Percentiles rank a stretch among this genome's conserved stretches.
Conservation (phyloP, 2,113 vertebrate species). For the Phyllostomus discolor region DNA sequence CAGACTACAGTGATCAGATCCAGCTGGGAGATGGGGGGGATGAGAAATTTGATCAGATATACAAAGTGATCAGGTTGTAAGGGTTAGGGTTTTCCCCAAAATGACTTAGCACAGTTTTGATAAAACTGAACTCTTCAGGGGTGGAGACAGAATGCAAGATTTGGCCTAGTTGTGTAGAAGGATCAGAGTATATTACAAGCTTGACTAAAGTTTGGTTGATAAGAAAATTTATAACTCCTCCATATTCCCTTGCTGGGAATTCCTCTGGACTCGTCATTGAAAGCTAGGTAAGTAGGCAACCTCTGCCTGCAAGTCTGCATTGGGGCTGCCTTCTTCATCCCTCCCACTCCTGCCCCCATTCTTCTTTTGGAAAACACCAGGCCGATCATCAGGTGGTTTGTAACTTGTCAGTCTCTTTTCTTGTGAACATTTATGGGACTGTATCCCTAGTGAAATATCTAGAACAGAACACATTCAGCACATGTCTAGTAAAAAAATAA, state of each 20-base stretch:
- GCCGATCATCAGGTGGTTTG: no score
- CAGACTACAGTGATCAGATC: neutral
- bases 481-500: neutral
- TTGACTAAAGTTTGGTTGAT: neutral
- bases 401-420: no score
- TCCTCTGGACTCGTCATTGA: no score
- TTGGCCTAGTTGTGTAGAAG: neutral
- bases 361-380: no score
- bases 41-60: neutral
- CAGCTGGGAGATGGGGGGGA: neutral
- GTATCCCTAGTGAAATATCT: no score
- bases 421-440: no score
- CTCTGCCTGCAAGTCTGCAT: no score
- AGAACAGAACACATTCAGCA: no score
- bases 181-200: neutral
- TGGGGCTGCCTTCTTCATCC: no score
- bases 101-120: neutral
- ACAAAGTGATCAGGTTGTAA: neutral
- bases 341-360: no score
- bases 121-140: neutral
- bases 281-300: no score
- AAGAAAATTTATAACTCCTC: neutral
- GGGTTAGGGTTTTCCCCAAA: neutral
- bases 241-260: no score
- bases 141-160: neutral